Conservation (phyloP, 30 jellyfish, hydroid and myxozoan species). For the Haliclystus octoradiatus region DNA sequence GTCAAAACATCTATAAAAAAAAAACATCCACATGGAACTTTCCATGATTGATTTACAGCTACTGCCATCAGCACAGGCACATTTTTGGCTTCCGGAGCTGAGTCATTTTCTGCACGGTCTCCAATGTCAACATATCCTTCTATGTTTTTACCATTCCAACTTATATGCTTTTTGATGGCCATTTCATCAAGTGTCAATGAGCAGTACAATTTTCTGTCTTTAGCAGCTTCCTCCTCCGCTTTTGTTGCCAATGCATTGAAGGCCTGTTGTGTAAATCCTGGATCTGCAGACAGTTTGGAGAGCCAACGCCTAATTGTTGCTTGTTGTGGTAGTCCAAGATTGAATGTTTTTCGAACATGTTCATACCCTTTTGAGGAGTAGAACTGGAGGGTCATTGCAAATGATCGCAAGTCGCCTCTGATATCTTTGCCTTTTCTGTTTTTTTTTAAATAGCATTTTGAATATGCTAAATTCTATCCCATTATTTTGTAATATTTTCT, state of each 20-base stretch:
- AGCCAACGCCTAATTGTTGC: constrained; percentile 31
- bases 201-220: constrained; percentile 15
- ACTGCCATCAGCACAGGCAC: constrained; percentile 42
- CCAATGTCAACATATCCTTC: constrained; percentile 39
- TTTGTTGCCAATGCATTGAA: constrained; percentile 1
- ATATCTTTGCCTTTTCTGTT: no score
- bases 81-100: constrained; percentile 12
- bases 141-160: constrained; percentile 22
- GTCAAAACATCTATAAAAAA: not conserved
- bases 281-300: constrained; percentile 30
- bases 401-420: no score
- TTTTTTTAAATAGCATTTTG: no score
- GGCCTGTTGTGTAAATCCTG: constrained; percentile 30
- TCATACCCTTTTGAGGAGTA: constrained; percentile 52
- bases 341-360: constrained; percentile 35
- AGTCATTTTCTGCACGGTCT: constrained; percentile 20
- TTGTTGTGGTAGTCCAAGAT: constrained; percentile 41
- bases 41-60: constrained; percentile 32
- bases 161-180: constrained; percentile 35
- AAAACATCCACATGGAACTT: constrained; percentile 38
- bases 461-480: no score
- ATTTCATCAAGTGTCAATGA: constrained; percentile 45
- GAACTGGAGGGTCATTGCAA: constrained; percentile 46
- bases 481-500: no score
- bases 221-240: constrained; percentile 11